Conservation (phyloP, 2,113 vertebrate genomes). For the Poeciliopsis retropinna region DNA sequence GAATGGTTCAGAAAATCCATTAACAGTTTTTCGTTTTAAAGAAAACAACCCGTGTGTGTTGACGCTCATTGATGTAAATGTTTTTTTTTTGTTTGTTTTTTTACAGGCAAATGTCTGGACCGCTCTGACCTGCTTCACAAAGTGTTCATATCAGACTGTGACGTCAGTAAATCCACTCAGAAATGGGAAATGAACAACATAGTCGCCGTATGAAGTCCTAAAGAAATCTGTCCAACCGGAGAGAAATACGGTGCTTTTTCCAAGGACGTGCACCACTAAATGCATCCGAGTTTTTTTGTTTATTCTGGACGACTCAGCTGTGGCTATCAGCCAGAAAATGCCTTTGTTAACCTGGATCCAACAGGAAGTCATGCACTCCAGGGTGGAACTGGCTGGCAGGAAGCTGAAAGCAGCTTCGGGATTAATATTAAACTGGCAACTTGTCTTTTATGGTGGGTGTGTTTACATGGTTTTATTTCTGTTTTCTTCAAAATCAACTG, state of each 20-base stretch:
- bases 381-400: background rate
- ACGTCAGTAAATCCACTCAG: conserved; percentile 89
- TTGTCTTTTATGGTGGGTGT: conserved; percentile 9
- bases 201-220: conserved; percentile 86
- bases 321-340: conserved; percentile 10
- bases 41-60: too few species aligned
- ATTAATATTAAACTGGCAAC: conserved; percentile 23
- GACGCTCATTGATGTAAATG: background rate
- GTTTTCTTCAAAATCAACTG: conserved; percentile 15
- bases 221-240: conserved; percentile 58
- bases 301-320: background rate
- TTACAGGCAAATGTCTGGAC: conserved; percentile 91
- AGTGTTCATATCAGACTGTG: conserved; percentile 92
- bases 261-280: conserved; percentile 68
- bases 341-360: conserved; percentile 2
- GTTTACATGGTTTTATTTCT: conserved; percentile 24
- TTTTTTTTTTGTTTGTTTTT: background rate
- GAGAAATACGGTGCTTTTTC: conserved; percentile 85
- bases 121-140: conserved; percentile 95
- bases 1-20: background rate
- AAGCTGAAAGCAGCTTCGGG: conserved; percentile 2
- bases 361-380: conserved; percentile 5
- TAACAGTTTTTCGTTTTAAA: background rate
- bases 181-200: conserved; percentile 99
- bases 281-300: conserved; percentile 10